These are phyloP conservation scores for Heterodera filipjevi DNA, from an alignment of 2,888 invertebrate species.

Conservation along the genomic window DNA sequence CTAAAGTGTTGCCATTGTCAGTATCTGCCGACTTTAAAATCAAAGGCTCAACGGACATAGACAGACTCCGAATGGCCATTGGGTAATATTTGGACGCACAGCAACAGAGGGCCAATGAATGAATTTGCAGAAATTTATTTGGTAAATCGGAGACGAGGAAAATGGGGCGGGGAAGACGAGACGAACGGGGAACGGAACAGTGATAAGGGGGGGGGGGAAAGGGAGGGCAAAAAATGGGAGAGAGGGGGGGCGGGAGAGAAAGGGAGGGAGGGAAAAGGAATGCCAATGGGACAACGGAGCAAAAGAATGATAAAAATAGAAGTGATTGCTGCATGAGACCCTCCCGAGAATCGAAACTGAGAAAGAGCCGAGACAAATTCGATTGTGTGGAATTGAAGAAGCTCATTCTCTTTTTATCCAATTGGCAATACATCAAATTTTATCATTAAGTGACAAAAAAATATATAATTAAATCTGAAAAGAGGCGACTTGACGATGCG, in stretches of 20 bases:
- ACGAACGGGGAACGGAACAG: background rate
- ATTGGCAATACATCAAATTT: too few species aligned
- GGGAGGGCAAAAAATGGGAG: background rate
- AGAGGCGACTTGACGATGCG: too few species aligned
- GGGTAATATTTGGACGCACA: background rate
- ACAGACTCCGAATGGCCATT: background rate
- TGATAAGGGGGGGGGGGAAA: background rate
- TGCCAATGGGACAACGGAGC: too few species aligned
- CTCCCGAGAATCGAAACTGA: too few species aligned
- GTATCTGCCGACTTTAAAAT: background rate
- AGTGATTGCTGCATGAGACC: too few species aligned
- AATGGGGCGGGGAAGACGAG: background rate
- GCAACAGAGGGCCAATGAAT: background rate
- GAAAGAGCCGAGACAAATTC: too few species aligned
- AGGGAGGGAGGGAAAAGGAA: too few species aligned
- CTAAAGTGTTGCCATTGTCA: background rate
- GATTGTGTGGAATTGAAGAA: too few species aligned
- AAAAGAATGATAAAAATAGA: too few species aligned
- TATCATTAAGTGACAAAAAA: too few species aligned
- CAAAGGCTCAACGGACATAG: background rate
- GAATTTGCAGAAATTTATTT: background rate
- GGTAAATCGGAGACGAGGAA: background rate
- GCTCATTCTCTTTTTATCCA: too few species aligned
- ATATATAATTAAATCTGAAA: too few species aligned
- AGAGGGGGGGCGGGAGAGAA: background rate